These are phyloP conservation scores for Eptesicus fuscus DNA, from an alignment of 2,113 vertebrate genomes.

Conservation along the genomic window DNA sequence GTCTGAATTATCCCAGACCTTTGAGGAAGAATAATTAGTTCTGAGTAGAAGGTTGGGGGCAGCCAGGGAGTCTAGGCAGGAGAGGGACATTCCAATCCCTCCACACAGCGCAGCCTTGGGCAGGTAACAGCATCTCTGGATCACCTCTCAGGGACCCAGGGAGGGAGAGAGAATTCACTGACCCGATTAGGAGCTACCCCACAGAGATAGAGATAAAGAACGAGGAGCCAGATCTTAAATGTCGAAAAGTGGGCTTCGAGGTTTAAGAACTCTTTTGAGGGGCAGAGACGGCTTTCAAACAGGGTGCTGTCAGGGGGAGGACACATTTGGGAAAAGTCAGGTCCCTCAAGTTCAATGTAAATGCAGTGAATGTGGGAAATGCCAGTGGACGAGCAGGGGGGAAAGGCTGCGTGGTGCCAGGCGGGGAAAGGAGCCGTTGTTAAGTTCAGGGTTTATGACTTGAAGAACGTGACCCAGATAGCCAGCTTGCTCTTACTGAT, in stretches of 20 bases:
- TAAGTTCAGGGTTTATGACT: slow-evolving; percentile 51
- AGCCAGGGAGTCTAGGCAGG: background rate
- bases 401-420: background rate
- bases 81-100: background rate
- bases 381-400: fast-evolving
- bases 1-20: background rate
- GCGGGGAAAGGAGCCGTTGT: background rate
- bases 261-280: background rate
- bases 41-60: background rate
- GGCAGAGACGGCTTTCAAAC: background rate
- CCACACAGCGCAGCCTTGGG: background rate
- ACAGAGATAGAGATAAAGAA: background rate
- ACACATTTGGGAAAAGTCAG: background rate
- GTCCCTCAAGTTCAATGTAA: background rate
- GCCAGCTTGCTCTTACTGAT: slow-evolving; percentile 61
- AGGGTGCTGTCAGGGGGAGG: background rate
- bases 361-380: background rate
- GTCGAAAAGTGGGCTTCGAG: background rate
- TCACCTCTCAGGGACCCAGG: background rate
- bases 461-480: slow-evolving; percentile 48
- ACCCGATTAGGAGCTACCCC: slow-evolving; percentile 7
- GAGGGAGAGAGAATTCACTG: slow-evolving; percentile 7
- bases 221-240: background rate
- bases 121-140: background rate
- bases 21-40: background rate